A percentile compares a stretch with the other conserved stretches of the same genome.
These are phyloP conservation scores for Laspeyria flexula DNA, from an alignment of 2,888 invertebrate species.

Conservation along the genomic window DNA sequence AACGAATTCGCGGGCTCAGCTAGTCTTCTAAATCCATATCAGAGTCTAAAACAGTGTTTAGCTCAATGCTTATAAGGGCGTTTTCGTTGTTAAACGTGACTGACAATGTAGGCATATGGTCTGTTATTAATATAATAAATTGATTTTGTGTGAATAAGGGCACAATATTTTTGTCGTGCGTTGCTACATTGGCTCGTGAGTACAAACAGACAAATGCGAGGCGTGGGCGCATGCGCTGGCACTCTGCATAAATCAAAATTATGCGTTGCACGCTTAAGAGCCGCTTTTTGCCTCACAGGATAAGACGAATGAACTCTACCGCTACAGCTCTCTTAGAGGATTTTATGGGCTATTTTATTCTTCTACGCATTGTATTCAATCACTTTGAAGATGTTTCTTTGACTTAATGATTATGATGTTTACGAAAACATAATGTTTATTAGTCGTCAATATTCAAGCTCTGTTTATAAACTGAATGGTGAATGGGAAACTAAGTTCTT, in stretches of 20 bases:
- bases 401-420: neutral
- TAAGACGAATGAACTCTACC: conserved; percentile 43
- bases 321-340: conserved; percentile 29
- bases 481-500: too few relatives aligned
- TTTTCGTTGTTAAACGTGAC: too few relatives aligned
- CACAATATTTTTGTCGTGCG: conserved; percentile 33
- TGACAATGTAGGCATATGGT: too few relatives aligned
- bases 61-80: too few relatives aligned
- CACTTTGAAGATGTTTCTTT: conserved; percentile 24
- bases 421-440: neutral
- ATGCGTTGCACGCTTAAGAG: conserved; percentile 49
- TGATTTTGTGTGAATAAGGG: conserved; percentile 18
- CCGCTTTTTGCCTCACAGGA: conserved; percentile 43
- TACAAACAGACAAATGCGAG: conserved; percentile 47
- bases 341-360: conserved; percentile 33
- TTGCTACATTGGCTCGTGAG: conserved; percentile 30
- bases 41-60: too few relatives aligned
- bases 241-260: conserved; percentile 73
- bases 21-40: too few relatives aligned
- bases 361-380: conserved; percentile 28
- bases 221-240: conserved; percentile 64
- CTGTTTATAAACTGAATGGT: neutral
- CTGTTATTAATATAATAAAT: too few relatives aligned
- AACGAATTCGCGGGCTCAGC: too few relatives aligned
- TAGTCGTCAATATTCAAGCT: neutral